Evolutionary conservation across 1,140 invertebrate species (phyloP).

Genomic region (Lepidurus apus): DNA sequence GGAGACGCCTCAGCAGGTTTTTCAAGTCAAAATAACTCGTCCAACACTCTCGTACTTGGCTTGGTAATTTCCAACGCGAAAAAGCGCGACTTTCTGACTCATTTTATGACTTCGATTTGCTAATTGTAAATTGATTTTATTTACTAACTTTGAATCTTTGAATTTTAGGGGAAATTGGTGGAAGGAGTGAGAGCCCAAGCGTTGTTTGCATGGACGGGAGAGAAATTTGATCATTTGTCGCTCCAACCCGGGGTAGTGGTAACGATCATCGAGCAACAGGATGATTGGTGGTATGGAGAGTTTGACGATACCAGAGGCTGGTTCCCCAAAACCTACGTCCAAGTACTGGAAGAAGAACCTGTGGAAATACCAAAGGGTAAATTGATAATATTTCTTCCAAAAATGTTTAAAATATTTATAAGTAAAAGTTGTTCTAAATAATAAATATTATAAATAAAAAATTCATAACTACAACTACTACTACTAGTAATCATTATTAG

Average conservation of each 20-base stretch:
- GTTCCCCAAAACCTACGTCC: conserved; percentile 69
- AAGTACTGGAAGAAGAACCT: conserved; percentile 44
- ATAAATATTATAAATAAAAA: no score
- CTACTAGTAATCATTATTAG: no score
- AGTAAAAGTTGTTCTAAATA: no score
- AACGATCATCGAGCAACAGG: conserved; percentile 59
- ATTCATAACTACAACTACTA: no score
- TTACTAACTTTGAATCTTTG: neutral
- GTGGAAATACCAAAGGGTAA: conserved; percentile 26
- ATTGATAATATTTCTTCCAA: no score
- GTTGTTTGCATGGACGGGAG: conserved; percentile 60
- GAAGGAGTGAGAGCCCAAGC: conserved; percentile 51
- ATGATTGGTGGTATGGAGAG: conserved; percentile 65
- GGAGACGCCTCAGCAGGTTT: conserved; percentile 32
- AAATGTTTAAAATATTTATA: no score
- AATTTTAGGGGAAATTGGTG: conserved; percentile 32
- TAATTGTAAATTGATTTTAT: neutral
- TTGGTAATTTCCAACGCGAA: neutral
- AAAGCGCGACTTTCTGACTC: neutral
- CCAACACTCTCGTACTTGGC: neutral
- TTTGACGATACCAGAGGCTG: conserved; percentile 53
- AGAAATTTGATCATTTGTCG: conserved; percentile 59
- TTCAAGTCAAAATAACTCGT: neutral
- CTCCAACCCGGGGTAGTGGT: conserved; percentile 64
- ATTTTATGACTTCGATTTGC: neutral